Evolutionary conservation across 2,797 vertebrate genomes (phyloP).

Genomic region (Trachurus trachurus): DNA sequence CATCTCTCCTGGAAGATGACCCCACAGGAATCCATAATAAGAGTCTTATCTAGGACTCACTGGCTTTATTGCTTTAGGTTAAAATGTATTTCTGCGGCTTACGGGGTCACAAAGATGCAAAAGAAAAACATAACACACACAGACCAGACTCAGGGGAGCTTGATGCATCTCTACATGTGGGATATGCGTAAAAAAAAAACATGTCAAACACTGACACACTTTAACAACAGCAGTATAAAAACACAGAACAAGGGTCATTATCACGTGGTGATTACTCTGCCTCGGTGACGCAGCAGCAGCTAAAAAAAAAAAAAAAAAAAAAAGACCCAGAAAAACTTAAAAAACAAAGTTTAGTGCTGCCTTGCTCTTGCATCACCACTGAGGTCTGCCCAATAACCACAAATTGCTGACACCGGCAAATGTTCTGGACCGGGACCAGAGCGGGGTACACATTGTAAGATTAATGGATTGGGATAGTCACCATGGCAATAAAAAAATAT

Average conservation of each 20-base stretch:
- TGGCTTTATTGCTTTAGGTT: constrained; percentile 10
- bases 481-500: constrained; percentile 58
- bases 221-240: constrained; percentile 6
- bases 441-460: constrained; percentile 60
- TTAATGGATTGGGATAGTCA: constrained; percentile 74
- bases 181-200: not conserved
- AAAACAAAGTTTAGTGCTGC: constrained; percentile 47
- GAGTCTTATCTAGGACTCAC: constrained; percentile 3
- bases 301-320: no score
- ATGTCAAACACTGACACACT: not conserved
- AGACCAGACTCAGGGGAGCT: not conserved
- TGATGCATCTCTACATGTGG: not conserved
- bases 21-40: constrained; percentile 32
- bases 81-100: not conserved
- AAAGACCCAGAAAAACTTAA: constrained; percentile 27
- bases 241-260: constrained; percentile 40
- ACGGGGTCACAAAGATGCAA: not conserved
- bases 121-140: not conserved
- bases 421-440: constrained; percentile 60
- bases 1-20: constrained; percentile 9
- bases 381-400: constrained; percentile 81
- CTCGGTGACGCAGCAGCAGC: constrained; percentile 18
- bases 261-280: constrained; percentile 19
- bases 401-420: constrained; percentile 72
- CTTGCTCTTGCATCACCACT: constrained; percentile 61